Evolutionary conservation across 2,888 invertebrate species (phyloP).

Genomic region (Parascotia fuliginaria): DNA sequence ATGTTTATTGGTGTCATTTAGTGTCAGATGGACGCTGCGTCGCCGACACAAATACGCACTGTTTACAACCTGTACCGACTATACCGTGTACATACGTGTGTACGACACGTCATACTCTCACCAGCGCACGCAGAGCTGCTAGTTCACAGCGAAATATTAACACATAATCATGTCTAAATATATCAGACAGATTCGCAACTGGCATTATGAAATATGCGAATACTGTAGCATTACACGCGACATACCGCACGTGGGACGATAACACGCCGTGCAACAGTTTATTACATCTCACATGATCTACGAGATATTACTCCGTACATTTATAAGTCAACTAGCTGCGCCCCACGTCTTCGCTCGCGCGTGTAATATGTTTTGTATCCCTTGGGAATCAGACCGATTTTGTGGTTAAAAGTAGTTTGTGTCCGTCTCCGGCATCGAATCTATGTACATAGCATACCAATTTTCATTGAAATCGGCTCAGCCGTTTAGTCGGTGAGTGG

Average conservation of each 20-base stretch:
- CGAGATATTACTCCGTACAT: not conserved
- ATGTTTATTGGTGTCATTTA: conserved; percentile 43
- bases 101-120: conserved; percentile 1
- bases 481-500: too few relatives aligned
- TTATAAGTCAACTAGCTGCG: too few relatives aligned
- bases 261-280: not conserved
- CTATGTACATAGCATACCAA: too few relatives aligned
- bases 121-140: conserved; percentile 1
- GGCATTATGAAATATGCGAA: conserved; percentile 47
- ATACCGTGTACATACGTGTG: conserved; percentile 14
- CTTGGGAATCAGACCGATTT: too few relatives aligned
- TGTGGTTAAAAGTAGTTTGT: too few relatives aligned
- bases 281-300: conserved; percentile 2
- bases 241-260: not conserved
- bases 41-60: conserved; percentile 47
- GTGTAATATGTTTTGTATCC: too few relatives aligned
- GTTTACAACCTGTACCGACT: conserved; percentile 55
- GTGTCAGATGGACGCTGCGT: conserved; percentile 51
- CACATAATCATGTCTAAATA: conserved; percentile 39
- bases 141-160: conserved; percentile 11
- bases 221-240: conserved; percentile 49
- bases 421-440: too few relatives aligned
- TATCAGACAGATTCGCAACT: conserved; percentile 41
- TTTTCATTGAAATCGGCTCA: too few relatives aligned
- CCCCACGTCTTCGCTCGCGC: too few relatives aligned